phyloP scores from a whole-genome alignment of 2,797 vertebrate species.

The Cercopithecus diana region DNA sequence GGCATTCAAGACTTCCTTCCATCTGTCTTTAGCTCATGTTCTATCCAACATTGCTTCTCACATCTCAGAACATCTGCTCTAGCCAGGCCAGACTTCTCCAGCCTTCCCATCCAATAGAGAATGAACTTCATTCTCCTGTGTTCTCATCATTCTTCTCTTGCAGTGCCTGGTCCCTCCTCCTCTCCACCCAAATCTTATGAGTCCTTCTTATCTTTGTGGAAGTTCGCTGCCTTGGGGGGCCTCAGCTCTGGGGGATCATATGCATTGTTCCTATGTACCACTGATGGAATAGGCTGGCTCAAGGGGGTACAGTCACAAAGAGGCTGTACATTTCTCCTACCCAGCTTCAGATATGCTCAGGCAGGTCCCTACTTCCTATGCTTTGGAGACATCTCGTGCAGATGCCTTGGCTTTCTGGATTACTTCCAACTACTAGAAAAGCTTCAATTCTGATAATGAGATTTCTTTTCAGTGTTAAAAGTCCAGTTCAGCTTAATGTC shows the following conservation, averaged over 20 bases:
- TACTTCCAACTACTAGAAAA: not conserved
- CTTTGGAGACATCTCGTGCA: not conserved
- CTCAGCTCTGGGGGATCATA: not conserved
- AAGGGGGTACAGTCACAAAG: not conserved
- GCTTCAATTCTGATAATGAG: conserved; percentile 6
- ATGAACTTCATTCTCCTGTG: not conserved
- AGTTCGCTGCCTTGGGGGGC: not conserved
- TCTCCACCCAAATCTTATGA: not conserved
- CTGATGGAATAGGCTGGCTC: not conserved
- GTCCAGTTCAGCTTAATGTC: not conserved
- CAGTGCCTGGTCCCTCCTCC: not conserved
- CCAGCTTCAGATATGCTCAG: not conserved
- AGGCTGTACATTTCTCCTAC: not conserved
- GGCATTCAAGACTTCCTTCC: not conserved
- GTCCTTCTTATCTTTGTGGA: not conserved
- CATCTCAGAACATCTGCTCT: not conserved
- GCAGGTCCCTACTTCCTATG: not conserved
- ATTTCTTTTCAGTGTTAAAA: not conserved
- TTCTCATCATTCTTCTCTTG: not conserved
- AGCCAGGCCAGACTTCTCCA: not conserved
- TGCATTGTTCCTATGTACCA: not conserved
- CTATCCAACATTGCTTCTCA: not conserved
- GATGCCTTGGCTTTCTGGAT: not conserved
- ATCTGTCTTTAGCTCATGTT: not conserved
- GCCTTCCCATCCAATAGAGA: not conserved